phyloP scores from a whole-genome alignment of 2,113 vertebrate genomes.

The Grallaria varia region DNA sequence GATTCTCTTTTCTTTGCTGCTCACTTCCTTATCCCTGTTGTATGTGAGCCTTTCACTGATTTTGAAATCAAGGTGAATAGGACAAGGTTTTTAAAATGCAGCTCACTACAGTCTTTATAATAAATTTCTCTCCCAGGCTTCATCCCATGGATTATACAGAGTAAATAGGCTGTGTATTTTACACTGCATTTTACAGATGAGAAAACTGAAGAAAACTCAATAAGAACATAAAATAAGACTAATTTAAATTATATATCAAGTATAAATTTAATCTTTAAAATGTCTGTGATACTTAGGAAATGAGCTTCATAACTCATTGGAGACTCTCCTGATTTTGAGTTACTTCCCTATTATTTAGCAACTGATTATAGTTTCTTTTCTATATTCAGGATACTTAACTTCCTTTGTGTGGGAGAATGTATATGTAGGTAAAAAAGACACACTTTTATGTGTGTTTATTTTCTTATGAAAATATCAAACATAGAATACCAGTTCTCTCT shows the following conservation, averaged over 20 bases:
- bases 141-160: constrained; percentile 32
- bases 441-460: neutral
- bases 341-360: constrained; percentile 44
- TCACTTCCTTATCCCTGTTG: neutral
- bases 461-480: constrained; percentile 47
- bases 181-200: constrained; percentile 21
- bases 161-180: neutral
- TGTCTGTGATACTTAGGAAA: constrained; percentile 42
- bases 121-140: constrained; percentile 19
- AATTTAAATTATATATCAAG: constrained; percentile 52
- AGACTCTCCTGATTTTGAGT: constrained; percentile 2
- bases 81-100: neutral
- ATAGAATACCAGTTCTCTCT: neutral
- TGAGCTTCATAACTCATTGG: constrained; percentile 42
- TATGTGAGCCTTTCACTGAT: neutral
- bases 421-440: neutral
- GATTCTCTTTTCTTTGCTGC: neutral
- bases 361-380: neutral
- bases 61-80: constrained; percentile 23
- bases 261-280: constrained; percentile 62
- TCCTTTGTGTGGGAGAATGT: neutral
- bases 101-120: constrained; percentile 6
- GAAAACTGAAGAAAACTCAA: constrained; percentile 34
- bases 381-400: neutral
- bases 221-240: constrained; percentile 30